Evolutionary conservation across 2,797 vertebrate genomes (phyloP), one percentile per base, ranked within the genome.

Genomic region (Hippoglossus hippoglossus): DNA sequence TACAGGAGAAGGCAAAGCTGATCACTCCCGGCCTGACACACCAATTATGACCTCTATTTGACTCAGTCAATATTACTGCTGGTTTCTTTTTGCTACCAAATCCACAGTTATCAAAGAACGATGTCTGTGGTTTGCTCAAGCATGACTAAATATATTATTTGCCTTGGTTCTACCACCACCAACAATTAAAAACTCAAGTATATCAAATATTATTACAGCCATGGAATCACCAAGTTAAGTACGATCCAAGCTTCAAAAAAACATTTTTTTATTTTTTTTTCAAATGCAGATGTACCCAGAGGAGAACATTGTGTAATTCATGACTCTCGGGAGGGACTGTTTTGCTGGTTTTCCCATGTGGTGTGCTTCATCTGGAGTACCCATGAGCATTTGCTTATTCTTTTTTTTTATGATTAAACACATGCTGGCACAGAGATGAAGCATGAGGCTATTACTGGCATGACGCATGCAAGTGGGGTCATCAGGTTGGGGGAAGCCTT

Each of bases 341-440:
- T 93, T 90, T 90, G 73, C 80, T 88, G 73, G 65, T 80, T 83
- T 73, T 83, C 75, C 86, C 63, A 79, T 53, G 75, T 77, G 85
- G 82, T 67, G 50, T 57, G 52, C 16, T 57, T 77, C 67, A 70
- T 85, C 75, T 67, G 26, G 28, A 76, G 50, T 46, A 67, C 78
- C 64, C 67, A 71, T 70, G 61, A 72, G 75, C 39, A 56, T 57
- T 67, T 36, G 21, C 26, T 36, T 65, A 47, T 41, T 65, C 56
- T 73, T 21, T 61, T 21, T 61, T 73, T 21, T 61, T 21, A 58
- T 53, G 2, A 73, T 77, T n/a, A 16, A 63, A 82, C 36, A 73
- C 60, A 73, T 69, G 66, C 71, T 75, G 64, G 56, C 75, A 74
- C 22, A 34, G 59, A 57, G 44, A 63, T 58, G 16, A 74, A 67